These are phyloP conservation scores for Elaphurus davidianus DNA, from an alignment of 2,113 vertebrate species.

Conservation along the genomic window DNA sequence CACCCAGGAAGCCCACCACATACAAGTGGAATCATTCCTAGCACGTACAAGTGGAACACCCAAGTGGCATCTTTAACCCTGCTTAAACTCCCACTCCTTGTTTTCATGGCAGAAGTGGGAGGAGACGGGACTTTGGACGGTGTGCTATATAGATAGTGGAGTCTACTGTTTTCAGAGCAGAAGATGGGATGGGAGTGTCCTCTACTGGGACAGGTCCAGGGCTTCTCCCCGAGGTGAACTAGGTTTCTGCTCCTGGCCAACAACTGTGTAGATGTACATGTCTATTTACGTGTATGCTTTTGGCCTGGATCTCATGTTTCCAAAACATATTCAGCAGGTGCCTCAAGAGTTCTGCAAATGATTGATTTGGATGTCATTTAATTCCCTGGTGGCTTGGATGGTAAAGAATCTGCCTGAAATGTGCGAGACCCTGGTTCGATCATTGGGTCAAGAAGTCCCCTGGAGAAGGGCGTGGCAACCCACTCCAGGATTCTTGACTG, in stretches of 20 bases:
- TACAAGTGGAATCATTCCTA: background rate
- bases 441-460: background rate
- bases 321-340: background rate
- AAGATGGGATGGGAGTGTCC: background rate
- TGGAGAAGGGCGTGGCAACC: background rate
- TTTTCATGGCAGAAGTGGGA: background rate
- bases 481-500: background rate
- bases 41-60: background rate
- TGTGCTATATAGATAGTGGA: background rate
- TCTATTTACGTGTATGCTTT: background rate
- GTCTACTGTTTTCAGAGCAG: background rate
- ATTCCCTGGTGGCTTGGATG: background rate
- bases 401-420: background rate
- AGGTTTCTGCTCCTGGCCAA: background rate
- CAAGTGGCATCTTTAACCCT: background rate
- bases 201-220: background rate
- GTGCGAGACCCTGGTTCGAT: background rate
- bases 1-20: background rate
- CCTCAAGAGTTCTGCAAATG: background rate
- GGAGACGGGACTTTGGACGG: background rate
- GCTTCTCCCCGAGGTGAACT: background rate
- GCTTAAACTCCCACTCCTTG: background rate
- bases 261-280: background rate
- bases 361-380: slow-evolving; percentile 11
- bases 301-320: background rate